A percentile compares a stretch with the other conserved stretches of the same genome.
Evolutionary conservation across 2,888 invertebrate genomes (phyloP).

Genomic region (Timema podura): DNA sequence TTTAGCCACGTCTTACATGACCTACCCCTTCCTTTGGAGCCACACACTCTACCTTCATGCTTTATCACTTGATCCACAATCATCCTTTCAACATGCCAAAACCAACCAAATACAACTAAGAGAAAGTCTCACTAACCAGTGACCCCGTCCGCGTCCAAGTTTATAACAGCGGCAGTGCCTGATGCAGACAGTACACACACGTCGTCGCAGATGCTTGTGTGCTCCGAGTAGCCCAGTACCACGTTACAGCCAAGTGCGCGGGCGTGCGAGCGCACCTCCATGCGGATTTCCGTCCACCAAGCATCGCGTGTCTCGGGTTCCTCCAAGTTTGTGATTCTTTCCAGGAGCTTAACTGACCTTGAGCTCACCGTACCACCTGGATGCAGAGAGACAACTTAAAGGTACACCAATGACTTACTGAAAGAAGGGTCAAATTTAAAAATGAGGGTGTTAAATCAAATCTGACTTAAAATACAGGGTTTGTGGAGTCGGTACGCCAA

Average conservation of each 20-base stretch:
- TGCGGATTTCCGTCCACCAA: constrained; percentile 96
- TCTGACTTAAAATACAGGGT: constrained; percentile 39
- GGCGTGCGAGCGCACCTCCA: constrained; percentile 92
- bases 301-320: constrained; percentile 89
- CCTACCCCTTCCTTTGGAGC: too few relatives aligned
- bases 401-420: too few relatives aligned
- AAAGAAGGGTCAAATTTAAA: neutral
- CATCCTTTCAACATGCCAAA: too few relatives aligned
- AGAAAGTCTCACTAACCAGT: neutral
- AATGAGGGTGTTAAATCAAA: neutral
- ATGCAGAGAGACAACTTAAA: constrained; percentile 22
- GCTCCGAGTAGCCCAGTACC: constrained; percentile 90
- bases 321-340: constrained; percentile 75
- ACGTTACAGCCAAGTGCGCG: constrained; percentile 90
- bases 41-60: too few relatives aligned
- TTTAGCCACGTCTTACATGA: too few relatives aligned
- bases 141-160: constrained; percentile 44
- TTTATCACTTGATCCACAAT: too few relatives aligned
- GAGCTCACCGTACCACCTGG: constrained; percentile 78
- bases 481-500: constrained; percentile 28
- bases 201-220: constrained; percentile 90
- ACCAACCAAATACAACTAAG: too few relatives aligned
- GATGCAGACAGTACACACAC: constrained; percentile 90
- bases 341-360: constrained; percentile 76
- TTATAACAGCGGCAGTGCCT: constrained; percentile 88